Evolutionary conservation across 2,797 vertebrate species (phyloP).

Genomic region (Holocentrus rufus): DNA sequence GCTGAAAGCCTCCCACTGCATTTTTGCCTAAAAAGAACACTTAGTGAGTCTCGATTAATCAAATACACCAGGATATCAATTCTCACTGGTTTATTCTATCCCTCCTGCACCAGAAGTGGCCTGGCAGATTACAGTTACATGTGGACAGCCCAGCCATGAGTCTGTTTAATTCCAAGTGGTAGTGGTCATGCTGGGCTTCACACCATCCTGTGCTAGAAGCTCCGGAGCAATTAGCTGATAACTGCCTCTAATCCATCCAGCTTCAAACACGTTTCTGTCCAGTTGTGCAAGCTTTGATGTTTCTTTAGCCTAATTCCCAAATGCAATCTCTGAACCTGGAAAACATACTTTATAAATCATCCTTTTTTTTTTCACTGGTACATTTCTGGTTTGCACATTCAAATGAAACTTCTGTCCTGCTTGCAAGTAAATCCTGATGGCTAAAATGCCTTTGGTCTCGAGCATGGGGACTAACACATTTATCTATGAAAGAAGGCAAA

Average conservation of each 20-base stretch:
- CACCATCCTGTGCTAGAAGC: conserved; percentile 71
- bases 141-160: conserved; percentile 54
- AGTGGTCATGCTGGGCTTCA: conserved; percentile 72
- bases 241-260: conserved; percentile 82
- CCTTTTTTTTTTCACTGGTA: conserved; percentile 57
- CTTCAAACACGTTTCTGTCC: conserved; percentile 85
- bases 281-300: conserved; percentile 81
- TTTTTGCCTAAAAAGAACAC: conserved; percentile 51
- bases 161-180: conserved; percentile 60
- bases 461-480: conserved; percentile 7
- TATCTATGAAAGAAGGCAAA: background rate
- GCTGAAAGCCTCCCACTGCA: conserved; percentile 29
- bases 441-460: conserved; percentile 9
- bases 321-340: conserved; percentile 71
- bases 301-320: conserved; percentile 75
- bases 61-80: conserved; percentile 40
- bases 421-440: conserved; percentile 31
- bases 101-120: conserved; percentile 52
- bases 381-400: conserved; percentile 67
- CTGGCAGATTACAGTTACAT: conserved; percentile 54
- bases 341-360: conserved; percentile 53
- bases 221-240: conserved; percentile 81
- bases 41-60: conserved; percentile 51
- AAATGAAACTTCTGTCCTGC: conserved; percentile 71
- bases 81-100: conserved; percentile 54